A percentile compares a stretch with the other conserved stretches of the same genome.
These are phyloP conservation scores for Phymorhynchus buccinoides DNA, from an alignment of 1,140 invertebrate genomes.

Conservation along the genomic window DNA sequence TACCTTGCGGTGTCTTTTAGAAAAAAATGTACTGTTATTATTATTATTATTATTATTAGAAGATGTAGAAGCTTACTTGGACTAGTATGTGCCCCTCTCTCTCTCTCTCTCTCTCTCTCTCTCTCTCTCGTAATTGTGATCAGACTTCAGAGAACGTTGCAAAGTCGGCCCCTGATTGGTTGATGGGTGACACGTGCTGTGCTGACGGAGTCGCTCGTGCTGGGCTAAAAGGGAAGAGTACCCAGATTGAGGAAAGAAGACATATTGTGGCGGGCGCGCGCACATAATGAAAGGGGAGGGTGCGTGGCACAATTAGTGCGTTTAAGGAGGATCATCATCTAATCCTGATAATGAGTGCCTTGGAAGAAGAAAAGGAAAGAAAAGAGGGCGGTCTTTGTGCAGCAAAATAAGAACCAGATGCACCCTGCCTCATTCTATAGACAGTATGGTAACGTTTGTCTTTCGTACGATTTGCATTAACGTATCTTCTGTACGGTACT, in stretches of 20 bases:
- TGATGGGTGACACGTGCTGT: neutral
- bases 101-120: neutral
- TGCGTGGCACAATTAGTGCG: constrained; percentile 35
- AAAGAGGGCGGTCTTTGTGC: neutral
- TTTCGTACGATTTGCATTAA: no score
- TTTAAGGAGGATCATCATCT: constrained; percentile 31
- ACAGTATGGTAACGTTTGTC: no score
- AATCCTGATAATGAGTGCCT: constrained; percentile 35
- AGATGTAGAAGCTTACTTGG: no score
- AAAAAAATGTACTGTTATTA: no score
- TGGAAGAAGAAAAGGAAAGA: no score
- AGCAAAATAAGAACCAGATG: constrained; percentile 31
- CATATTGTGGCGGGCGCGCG: constrained; percentile 32
- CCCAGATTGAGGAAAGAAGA: constrained; percentile 29
- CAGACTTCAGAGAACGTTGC: neutral
- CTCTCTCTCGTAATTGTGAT: neutral
- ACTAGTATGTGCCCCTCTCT: no score
- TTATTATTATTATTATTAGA: no score
- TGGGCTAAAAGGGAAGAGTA: neutral
- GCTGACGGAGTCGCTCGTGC: no score
- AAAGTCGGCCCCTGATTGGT: neutral
- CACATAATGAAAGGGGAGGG: constrained; percentile 23
- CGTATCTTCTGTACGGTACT: no score
- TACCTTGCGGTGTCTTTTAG: no score
- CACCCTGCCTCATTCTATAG: no score